phyloP scores from a whole-genome alignment of 2,797 vertebrate species.

The Brotula barbata region DNA sequence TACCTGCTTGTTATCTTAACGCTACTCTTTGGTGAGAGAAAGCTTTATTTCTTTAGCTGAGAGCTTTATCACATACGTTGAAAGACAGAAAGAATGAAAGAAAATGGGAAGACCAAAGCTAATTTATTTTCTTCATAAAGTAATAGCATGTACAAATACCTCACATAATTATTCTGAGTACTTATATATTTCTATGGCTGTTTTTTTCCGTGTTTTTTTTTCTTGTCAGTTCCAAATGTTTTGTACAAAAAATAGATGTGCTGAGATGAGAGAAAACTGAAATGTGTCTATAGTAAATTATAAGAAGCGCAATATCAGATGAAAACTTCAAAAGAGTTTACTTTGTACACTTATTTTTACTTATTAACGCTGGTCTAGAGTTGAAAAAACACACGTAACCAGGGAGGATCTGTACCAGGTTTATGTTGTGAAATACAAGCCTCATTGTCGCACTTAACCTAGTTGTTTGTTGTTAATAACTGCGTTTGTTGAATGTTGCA shows the following conservation, averaged over 20 bases:
- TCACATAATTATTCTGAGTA: slow-evolving; percentile 53
- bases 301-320: slow-evolving; percentile 17
- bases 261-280: slow-evolving; percentile 14
- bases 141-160: slow-evolving; percentile 58
- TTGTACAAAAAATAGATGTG: slow-evolving; percentile 14
- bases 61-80: slow-evolving; percentile 12
- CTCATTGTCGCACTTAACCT: slow-evolving; percentile 16
- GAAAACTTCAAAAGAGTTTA: background rate
- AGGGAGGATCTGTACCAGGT: background rate
- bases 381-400: background rate
- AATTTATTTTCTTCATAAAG: slow-evolving; percentile 44
- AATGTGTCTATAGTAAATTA: slow-evolving; percentile 4
- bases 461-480: too few species aligned
- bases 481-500: slow-evolving; percentile 36
- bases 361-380: too few species aligned
- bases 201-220: slow-evolving; percentile 3
- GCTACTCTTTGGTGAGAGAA: slow-evolving; percentile 9
- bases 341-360: background rate
- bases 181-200: slow-evolving; percentile 58
- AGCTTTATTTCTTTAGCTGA: background rate
- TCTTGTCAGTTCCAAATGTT: background rate
- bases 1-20: slow-evolving; percentile 35
- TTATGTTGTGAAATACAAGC: background rate
- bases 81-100: too few species aligned
- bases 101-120: slow-evolving; percentile 62